Evolutionary conservation across 2,888 invertebrate genomes (phyloP), one percentile per base, ranked within the genome.

Genomic region (Aphodius sticticus): DNA sequence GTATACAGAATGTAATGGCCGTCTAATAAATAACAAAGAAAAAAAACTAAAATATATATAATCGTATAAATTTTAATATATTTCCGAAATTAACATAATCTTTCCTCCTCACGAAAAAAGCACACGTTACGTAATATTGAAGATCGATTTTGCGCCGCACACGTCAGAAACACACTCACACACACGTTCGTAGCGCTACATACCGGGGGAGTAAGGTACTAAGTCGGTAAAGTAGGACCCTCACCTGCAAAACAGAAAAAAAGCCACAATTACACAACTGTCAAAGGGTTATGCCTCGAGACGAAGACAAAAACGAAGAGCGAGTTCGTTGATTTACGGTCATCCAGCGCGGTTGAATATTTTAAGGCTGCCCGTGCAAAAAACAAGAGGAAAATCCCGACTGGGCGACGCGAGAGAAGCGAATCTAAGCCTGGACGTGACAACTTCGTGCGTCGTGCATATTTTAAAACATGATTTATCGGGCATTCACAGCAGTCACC

Each of bases 381-480:
- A 53, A 53, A 53, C 53, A 53, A 7, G 12, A 53, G 53, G 53
- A 53, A 53, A 53, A 53, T 53, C 53, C 53, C 53, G 53, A 53
- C 53, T 53, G 53, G 74, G 76, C 82, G 83, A 82, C 81, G 82
- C 84, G 83, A 53, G 83, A 84, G 84, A 84, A 84, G 83, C 83
- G 84, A 84, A 84, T 84, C 83, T 86, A 84, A 85, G 86, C 84
- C 85, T 86, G 85, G 83, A 83, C 84, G 82, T 85, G 85, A 84
- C 84, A 82, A 83, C 83, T 84, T 83, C 53, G 85, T 83, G 85
- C 84, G 86, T 86, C 85, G 86, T 86, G 85, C 86, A 87, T 87
- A 87, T 87, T 87, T 88, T 87, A 87, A 53, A 86, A 84, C 85
- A 85, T 87, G 87, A 87, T 85, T 86, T 87, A 88, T 86, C 83